Conservation (phyloP, 2,888 invertebrate genomes). For the Drepanosiphum platanoidis region DNA sequence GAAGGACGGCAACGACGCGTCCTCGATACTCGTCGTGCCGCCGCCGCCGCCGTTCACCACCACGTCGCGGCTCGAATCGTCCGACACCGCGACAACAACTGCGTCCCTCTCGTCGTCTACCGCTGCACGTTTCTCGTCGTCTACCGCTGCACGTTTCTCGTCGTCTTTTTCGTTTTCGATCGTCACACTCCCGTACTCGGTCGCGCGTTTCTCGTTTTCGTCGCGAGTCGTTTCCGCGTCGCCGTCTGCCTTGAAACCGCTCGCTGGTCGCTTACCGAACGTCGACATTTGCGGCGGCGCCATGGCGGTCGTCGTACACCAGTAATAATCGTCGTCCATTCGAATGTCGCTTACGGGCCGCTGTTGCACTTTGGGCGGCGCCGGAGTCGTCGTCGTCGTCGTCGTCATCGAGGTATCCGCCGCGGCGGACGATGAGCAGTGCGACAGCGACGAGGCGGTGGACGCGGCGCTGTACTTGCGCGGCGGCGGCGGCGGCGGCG, state of each 20-base stretch:
- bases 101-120: not conserved
- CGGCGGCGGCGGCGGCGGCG: slow-evolving; percentile 33
- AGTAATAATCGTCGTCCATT: slow-evolving; percentile 37
- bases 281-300: slow-evolving; percentile 14
- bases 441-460: not conserved
- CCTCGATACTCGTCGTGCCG: slow-evolving; percentile 39
- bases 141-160: not conserved
- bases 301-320: slow-evolving; percentile 51
- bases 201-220: not conserved
- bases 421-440: not conserved
- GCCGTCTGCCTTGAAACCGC: not conserved
- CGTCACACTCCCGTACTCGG: not conserved
- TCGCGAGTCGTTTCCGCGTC: not conserved
- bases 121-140: not conserved
- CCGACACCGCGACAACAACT: not conserved
- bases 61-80: not conserved
- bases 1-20: slow-evolving; percentile 43
- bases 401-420: not conserved
- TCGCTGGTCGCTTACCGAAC: slow-evolving; percentile 30
- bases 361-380: not conserved
- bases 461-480: slow-evolving; percentile 33
- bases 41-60: not conserved
- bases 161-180: no score
- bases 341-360: not conserved
- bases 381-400: not conserved